Evolutionary conservation across 2,888 invertebrate species (phyloP).

Genomic region (Ypsolopha sequella): DNA sequence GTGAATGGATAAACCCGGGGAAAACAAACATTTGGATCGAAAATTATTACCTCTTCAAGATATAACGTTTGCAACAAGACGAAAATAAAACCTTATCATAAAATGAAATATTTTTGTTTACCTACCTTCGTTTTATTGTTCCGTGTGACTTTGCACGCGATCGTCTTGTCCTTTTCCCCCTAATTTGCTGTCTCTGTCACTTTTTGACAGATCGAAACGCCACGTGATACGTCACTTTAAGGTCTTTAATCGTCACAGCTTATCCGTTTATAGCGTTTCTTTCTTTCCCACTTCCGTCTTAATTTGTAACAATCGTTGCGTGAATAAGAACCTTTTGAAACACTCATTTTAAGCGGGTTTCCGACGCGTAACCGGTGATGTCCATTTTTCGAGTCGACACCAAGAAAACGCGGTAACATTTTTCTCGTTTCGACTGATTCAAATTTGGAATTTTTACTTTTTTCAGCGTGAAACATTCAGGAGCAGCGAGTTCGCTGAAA

Average conservation of each 20-base stretch:
- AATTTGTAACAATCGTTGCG: not conserved
- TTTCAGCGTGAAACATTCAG: constrained; percentile 20
- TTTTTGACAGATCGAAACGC: constrained; percentile 50
- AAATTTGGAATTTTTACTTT: not conserved
- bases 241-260: constrained; percentile 16
- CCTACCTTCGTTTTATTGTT: constrained; percentile 21
- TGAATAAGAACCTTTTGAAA: not conserved
- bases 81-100: constrained; percentile 5
- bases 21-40: too few species aligned
- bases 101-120: constrained; percentile 20
- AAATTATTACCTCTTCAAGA: too few species aligned
- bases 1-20: too few species aligned
- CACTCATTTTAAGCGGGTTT: not conserved
- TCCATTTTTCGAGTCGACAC: not conserved
- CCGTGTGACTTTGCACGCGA: constrained; percentile 18
- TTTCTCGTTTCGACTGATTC: constrained; percentile 8
- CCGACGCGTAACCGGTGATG: not conserved
- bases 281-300: not conserved
- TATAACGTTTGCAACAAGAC: not conserved
- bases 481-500: constrained; percentile 63
- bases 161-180: constrained; percentile 23
- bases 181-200: constrained; percentile 38
- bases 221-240: constrained; percentile 34
- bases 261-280: constrained; percentile 16
- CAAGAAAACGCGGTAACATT: not conserved